Base-by-base conservation (phyloP, 2,888 invertebrate species). In the Anoplius nigerrimus region DNA sequence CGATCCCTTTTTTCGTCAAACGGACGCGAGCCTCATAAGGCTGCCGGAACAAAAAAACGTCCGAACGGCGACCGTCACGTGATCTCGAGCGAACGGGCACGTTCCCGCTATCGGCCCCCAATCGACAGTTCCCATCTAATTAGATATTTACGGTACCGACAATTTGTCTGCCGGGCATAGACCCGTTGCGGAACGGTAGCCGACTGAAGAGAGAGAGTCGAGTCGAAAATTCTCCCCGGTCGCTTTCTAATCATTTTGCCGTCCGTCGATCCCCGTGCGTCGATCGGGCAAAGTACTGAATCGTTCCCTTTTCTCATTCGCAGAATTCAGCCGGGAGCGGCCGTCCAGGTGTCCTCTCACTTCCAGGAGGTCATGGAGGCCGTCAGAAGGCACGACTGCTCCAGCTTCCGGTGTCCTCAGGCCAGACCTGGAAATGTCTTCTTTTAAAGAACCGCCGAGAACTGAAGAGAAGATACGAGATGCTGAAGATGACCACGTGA, bases 361-460 rank as follows among this genome's bases (percentile, higher is more conserved):
- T 91, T 94, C 68, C 92, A 93, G 56, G 94, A 94, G 88, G 94
- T 94, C 60, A 94, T 94, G 93, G 91, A 92, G 13, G 94, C 94
- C 69, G 93, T 94, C 78, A 91, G 93, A 76, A 91, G 90, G 84
- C 92, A 93, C 89, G 92, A 93, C 88, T 95, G 94, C 88, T 90
- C 91, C 53, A 89, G 91, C 80, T 94, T 94, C 89, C 86, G 87
- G 65, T 94, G 94, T 85, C 87, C 82, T 34, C 87, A 87, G 74
- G 86, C 74, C 67, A 88, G 78, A 78, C 83, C 84, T 16, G 78
- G 79, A 22, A 85, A 82, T 59, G 74, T 85, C 58, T 86, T 85
- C 72, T 66, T 74, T 51, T 79, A 70, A 13, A 2, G 11, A 34
- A 34, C 8, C 34, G 8, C 34, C n/a, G 8, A 13, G 34, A 6